Percentiles rank a stretch among this genome's conserved stretches.
Evolutionary conservation across 2,888 invertebrate genomes (phyloP).

Genomic region (Drosophila anomelani): DNA sequence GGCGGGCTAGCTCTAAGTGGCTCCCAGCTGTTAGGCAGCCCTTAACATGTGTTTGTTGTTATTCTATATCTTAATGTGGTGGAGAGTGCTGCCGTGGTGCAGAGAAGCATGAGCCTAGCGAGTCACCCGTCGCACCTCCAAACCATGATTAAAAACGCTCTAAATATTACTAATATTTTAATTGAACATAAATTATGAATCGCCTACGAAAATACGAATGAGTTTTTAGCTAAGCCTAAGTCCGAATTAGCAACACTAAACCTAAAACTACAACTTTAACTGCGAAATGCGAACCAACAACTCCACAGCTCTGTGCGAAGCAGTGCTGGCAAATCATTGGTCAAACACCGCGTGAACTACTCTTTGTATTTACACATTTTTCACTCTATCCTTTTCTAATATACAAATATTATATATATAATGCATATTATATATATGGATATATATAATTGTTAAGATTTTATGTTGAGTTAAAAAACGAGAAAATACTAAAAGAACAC

Average conservation of each 20-base stretch:
- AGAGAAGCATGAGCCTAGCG: slow-evolving; percentile 1
- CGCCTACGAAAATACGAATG: slow-evolving; percentile 61
- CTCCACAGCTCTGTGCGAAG: slow-evolving; percentile 49
- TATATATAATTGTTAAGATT: slow-evolving; percentile 59
- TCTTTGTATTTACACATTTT: slow-evolving; percentile 72
- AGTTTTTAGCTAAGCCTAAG: slow-evolving; percentile 60
- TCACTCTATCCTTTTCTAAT: slow-evolving; percentile 69
- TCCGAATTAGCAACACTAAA: slow-evolving; percentile 46
- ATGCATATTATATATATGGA: slow-evolving; percentile 28
- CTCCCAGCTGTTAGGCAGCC: slow-evolving; percentile 60
- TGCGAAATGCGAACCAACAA: slow-evolving; percentile 39
- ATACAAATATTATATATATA: slow-evolving; percentile 33
- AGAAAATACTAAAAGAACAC: slow-evolving; percentile 56
- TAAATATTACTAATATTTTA: slow-evolving; percentile 78
- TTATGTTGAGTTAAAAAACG: slow-evolving; percentile 73
- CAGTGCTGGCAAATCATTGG: slow-evolving; percentile 40
- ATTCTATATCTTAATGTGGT: slow-evolving; percentile 58
- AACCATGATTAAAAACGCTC: slow-evolving; percentile 67
- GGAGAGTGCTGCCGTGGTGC: slow-evolving; percentile 20
- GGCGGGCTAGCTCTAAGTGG: slow-evolving; percentile 53
- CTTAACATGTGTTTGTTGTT: slow-evolving; percentile 69
- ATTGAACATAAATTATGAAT: slow-evolving; percentile 69
- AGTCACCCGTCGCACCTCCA: slow-evolving; percentile 15
- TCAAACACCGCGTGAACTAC: slow-evolving; percentile 56
- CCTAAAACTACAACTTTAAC: slow-evolving; percentile 44